phyloP scores from a whole-genome alignment of 2,797 vertebrate genomes.

The Pachyuromys duprasi region DNA sequence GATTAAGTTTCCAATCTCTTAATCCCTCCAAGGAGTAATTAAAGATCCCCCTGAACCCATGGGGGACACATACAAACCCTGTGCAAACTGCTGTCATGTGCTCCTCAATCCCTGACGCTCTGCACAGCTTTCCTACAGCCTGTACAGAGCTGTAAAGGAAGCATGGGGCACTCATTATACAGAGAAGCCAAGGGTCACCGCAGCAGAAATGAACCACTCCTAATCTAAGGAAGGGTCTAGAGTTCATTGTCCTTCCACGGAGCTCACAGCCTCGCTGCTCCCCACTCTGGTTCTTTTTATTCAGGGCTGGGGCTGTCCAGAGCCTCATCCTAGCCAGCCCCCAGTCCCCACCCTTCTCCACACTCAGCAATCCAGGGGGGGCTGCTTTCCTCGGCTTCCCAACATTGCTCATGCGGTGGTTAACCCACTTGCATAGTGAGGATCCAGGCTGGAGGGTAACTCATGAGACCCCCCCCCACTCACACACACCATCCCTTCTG shows the following conservation, averaged over 20 bases:
- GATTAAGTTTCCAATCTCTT: background rate
- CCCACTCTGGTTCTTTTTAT: no score
- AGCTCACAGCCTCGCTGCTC: background rate
- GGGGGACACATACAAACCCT: background rate
- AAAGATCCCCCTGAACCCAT: background rate
- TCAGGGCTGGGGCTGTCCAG: background rate
- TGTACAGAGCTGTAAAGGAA: background rate
- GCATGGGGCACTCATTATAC: background rate
- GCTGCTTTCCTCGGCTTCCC: background rate
- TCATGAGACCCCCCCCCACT: background rate
- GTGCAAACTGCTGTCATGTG: background rate
- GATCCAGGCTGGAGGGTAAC: background rate
- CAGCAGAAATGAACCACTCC: rapidly evolving
- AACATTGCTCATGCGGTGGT: background rate
- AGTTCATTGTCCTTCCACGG: rapidly evolving
- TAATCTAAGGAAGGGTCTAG: background rate
- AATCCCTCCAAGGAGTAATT: background rate
- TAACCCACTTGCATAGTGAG: background rate
- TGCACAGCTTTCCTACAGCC: background rate
- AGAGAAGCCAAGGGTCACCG: background rate
- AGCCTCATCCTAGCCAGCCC: no score
- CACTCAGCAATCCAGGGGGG: background rate
- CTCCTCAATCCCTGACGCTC: no score
- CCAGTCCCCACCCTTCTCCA: background rate
- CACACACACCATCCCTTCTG: background rate